A percentile compares a stretch with the other conserved stretches of the same genome.
These are phyloP conservation scores for Malthinus flaveolus DNA, from an alignment of 2,888 invertebrate genomes.

Conservation along the genomic window DNA sequence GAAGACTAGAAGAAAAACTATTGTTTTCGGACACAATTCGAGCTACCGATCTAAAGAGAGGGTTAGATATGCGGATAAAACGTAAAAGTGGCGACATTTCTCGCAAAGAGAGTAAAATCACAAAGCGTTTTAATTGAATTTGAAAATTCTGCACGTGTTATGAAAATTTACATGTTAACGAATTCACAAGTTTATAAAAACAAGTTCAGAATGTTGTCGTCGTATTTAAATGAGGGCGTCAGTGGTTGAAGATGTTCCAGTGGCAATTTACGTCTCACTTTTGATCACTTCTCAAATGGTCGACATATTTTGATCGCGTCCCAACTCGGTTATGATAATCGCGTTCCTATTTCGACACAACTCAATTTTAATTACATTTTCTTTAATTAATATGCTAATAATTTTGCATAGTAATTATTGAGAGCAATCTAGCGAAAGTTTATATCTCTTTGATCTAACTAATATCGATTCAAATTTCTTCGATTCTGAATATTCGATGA, in stretches of 20 bases:
- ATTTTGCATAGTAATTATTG: conserved; percentile 60
- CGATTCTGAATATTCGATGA: no score
- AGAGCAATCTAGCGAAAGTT: conserved; percentile 56
- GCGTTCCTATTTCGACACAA: conserved; percentile 54
- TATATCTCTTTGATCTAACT: conserved; percentile 56
- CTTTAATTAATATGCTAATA: conserved; percentile 61
- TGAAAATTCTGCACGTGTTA: conserved; percentile 29
- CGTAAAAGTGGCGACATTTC: no score
- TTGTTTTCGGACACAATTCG: no score
- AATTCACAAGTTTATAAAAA: conserved; percentile 51
- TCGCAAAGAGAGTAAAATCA: neutral
- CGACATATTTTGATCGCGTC: conserved; percentile 44
- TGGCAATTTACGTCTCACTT: conserved; percentile 52
- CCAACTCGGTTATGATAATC: conserved; percentile 52
- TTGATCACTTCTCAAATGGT: conserved; percentile 50
- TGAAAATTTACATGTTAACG: conserved; percentile 47
- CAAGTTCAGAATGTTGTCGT: conserved; percentile 48
- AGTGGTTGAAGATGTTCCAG: conserved; percentile 50
- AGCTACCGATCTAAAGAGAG: no score
- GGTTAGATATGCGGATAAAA: no score
- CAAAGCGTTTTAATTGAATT: conserved; percentile 24
- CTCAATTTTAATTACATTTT: conserved; percentile 60
- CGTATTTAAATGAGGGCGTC: conserved; percentile 51
- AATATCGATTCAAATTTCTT: conserved; percentile 31
- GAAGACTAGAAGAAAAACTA: no score